Percentiles rank a stretch among this genome's conserved stretches.
These are phyloP conservation scores for Coracopsis vasa DNA, from an alignment of 2,113 vertebrate species.

Conservation along the genomic window DNA sequence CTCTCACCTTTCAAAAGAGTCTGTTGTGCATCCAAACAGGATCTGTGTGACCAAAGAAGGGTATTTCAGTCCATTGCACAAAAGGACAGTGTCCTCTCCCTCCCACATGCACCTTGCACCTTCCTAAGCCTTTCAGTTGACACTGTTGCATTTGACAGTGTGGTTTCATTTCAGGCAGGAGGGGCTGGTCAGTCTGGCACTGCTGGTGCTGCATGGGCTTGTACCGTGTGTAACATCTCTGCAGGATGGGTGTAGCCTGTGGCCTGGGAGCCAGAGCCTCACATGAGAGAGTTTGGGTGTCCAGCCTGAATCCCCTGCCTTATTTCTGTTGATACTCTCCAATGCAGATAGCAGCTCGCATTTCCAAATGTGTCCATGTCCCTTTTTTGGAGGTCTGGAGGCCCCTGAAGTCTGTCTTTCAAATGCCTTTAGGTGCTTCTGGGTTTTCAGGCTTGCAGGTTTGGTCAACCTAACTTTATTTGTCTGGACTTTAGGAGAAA, in stretches of 20 bases:
- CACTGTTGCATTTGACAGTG: not conserved
- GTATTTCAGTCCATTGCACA: not conserved
- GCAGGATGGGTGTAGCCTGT: too few species aligned
- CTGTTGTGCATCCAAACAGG: not conserved
- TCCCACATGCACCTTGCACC: not conserved
- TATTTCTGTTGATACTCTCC: not conserved
- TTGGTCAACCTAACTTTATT: not conserved
- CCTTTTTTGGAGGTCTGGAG: not conserved
- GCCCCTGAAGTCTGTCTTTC: not conserved
- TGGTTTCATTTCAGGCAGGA: not conserved
- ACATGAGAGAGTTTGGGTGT: rapidly evolving
- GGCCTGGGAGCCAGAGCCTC: not conserved
- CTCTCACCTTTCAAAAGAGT: not conserved
- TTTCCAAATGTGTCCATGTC: not conserved
- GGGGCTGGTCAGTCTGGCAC: not conserved
- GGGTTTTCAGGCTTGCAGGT: not conserved
- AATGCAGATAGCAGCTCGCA: not conserved
- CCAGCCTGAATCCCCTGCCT: not conserved
- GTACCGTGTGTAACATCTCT: not conserved
- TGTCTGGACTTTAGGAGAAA: not conserved
- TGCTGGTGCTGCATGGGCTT: not conserved
- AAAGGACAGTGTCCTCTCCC: too few species aligned
- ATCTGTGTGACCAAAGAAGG: not conserved
- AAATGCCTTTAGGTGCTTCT: not conserved
- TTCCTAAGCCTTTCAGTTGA: not conserved